phyloP scores from a whole-genome alignment of 2,888 invertebrate genomes.

The Conchocele bisecta region DNA sequence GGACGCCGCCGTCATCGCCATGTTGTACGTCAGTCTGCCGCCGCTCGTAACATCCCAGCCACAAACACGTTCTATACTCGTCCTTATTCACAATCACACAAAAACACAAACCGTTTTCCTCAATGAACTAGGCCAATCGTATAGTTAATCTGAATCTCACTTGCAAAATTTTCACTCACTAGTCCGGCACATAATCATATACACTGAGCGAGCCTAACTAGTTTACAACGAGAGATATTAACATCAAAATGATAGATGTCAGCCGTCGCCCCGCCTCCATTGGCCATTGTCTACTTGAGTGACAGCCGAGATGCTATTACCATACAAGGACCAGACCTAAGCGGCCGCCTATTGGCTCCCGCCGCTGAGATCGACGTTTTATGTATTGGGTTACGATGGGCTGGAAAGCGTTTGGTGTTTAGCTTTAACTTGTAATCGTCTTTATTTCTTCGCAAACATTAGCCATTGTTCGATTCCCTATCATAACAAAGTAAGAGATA shows the following conservation, averaged over 20 bases:
- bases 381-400: no score
- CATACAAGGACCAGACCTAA: conserved; percentile 58
- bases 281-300: conserved; percentile 72
- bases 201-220: conserved; percentile 67
- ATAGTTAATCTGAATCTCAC: conserved; percentile 63
- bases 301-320: conserved; percentile 73
- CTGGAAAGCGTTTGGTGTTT: no score
- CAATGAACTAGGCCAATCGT: conserved; percentile 22
- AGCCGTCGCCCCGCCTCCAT: conserved; percentile 56
- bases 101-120: conserved; percentile 13
- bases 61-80: no score
- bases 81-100: conserved; percentile 15
- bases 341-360: conserved; percentile 47
- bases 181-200: conserved; percentile 86
- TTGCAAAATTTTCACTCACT: conserved; percentile 70
- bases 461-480: no score
- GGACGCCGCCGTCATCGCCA: conserved; percentile 93
- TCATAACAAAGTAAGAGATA: no score
- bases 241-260: conserved; percentile 71
- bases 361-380: no score
- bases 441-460: no score
- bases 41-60: no score
- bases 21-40: conserved; percentile 46
- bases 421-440: no score
- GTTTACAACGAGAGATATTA: conserved; percentile 70